Percentiles rank a stretch among this genome's conserved stretches.
These are phyloP conservation scores for Engraulis encrasicolus DNA, from an alignment of 2,113 vertebrate genomes.

Conservation along the genomic window DNA sequence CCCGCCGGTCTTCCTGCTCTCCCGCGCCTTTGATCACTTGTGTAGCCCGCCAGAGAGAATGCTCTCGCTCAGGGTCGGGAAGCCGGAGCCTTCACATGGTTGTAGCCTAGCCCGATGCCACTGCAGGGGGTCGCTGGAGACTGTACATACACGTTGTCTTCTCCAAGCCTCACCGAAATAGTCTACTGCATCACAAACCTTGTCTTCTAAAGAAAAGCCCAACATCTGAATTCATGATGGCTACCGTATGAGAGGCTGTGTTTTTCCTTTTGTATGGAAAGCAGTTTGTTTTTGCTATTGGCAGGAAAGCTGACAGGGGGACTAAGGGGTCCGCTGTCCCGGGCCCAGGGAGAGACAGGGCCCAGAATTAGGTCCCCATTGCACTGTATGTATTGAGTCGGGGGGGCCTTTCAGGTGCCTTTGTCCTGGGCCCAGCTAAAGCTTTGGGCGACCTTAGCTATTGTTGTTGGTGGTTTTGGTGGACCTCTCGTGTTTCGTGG, in stretches of 20 bases:
- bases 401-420: too few species aligned
- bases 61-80: conserved; percentile 24
- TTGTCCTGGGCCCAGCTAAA: too few species aligned
- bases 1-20: conserved; percentile 25
- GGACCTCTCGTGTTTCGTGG: not conserved
- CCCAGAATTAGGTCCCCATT: too few species aligned
- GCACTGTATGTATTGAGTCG: too few species aligned
- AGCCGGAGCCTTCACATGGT: not conserved
- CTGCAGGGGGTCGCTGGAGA: conserved; percentile 26
- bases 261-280: not conserved
- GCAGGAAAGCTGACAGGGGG: too few species aligned
- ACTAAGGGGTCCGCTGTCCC: too few species aligned
- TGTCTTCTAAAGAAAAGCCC: conserved; percentile 5
- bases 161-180: not conserved
- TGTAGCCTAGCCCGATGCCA: not conserved
- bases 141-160: not conserved
- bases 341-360: too few species aligned
- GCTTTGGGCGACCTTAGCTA: too few species aligned
- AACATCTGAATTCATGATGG: not conserved
- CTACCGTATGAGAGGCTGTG: not conserved
- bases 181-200: not conserved
- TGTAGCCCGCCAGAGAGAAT: conserved; percentile 55
- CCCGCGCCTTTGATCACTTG: conserved; percentile 64
- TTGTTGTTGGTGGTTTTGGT: not conserved
- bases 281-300: too few species aligned